Base-by-base conservation (phyloP, 1,140 invertebrate genomes). In the Neodiprion fabricii region DNA sequence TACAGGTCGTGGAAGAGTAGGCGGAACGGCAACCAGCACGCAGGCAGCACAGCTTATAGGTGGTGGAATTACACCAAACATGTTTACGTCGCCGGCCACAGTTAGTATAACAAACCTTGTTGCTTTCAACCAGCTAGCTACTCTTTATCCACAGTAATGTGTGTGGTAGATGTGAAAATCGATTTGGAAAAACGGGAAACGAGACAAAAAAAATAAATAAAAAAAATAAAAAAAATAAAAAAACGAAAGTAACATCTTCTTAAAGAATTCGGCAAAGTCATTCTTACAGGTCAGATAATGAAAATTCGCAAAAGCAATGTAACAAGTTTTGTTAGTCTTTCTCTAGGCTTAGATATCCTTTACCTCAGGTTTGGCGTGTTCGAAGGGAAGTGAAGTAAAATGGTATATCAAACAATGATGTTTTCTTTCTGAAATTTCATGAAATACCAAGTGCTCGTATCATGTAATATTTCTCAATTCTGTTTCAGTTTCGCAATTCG, bases 41-140 rank as follows among this genome's bases (percentile, higher is more conserved):
- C 91, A 92, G 82, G 90, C 90, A 67, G 92, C 90, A 28, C 93
- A 94, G 78, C 90, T 94, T 47, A 93, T 94, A 80, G 93, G 93
- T 28, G 93, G 92, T 74, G 93, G 93, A 72, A 93, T 94, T 72
- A 92, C 93, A 49, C 92, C 93, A 10, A 92, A 92, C 72, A 87
- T 93, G 79, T 93, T 93, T 82, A 91, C 89, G 17, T 89, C 89
- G 28, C 86, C 88, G 14, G 84, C 85, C 40, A 87, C 83, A 77
- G 87, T 88, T 82, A 86, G 86, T 87, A 79, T 79, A 71, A 70
- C 28, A 40, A 40, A 40, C 28, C 75, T 68, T 67, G 53, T 53
- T 61, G 50, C 67, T 61, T 72, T 76, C 17, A 67, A 74, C 48
- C 75, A 79, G 75, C 76, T 72, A 80, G 78, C 75, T 79, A 78